phyloP scores from a whole-genome alignment of 2,797 vertebrate genomes.

The Scarus forsteni region DNA sequence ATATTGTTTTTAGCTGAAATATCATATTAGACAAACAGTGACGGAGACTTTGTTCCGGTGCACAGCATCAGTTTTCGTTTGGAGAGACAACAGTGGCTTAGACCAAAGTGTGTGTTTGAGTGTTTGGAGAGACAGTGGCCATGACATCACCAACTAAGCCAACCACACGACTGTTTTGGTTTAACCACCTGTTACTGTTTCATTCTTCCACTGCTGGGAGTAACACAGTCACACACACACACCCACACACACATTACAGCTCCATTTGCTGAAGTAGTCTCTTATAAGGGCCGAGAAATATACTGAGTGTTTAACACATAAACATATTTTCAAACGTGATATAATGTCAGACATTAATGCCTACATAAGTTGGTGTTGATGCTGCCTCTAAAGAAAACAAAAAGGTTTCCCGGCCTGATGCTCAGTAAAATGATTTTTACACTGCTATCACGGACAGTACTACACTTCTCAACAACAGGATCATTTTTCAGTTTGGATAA shows the following conservation, averaged over 20 bases:
- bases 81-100: constrained; percentile 18
- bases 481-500: no score
- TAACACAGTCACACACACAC: constrained; percentile 17
- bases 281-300: no score
- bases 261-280: no score
- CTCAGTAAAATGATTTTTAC: no score
- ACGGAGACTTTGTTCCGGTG: background rate
- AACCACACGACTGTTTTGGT: constrained; percentile 67
- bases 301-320: background rate
- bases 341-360: no score
- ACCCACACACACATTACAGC: background rate
- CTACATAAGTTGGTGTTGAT: no score
- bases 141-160: constrained; percentile 66
- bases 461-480: no score
- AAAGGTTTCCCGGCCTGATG: no score
- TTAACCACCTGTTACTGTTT: constrained; percentile 74
- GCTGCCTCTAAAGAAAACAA: no score
- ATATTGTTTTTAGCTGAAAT: background rate
- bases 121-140: constrained; percentile 44
- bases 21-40: constrained; percentile 11
- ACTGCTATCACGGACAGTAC: no score
- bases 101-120: constrained; percentile 13
- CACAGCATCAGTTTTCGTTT: constrained; percentile 16
- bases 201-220: constrained; percentile 45
- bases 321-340: background rate